A percentile compares a stretch with the other conserved stretches of the same genome.
These are phyloP conservation scores for Cygnus olor DNA, from an alignment of 2,797 vertebrate genomes.

Conservation along the genomic window DNA sequence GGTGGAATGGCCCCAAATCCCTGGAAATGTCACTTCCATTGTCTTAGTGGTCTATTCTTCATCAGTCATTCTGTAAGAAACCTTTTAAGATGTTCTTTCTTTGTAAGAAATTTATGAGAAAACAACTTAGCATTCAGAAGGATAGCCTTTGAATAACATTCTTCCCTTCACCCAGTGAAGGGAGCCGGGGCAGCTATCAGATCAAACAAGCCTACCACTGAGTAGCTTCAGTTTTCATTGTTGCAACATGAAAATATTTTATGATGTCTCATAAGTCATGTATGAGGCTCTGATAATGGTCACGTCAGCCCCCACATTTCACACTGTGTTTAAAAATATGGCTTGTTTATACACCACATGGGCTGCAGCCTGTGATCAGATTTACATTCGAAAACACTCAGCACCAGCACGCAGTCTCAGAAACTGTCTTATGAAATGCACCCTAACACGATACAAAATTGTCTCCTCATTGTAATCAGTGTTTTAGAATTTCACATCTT, in stretches of 20 bases:
- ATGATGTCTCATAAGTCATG: constrained; percentile 32
- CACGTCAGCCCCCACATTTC: constrained; percentile 32
- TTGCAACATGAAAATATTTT: constrained; percentile 38
- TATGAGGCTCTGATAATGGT: constrained; percentile 30
- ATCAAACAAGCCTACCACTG: constrained; percentile 47
- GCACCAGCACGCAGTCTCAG: background rate
- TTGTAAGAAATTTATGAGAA: background rate
- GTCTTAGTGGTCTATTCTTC: background rate
- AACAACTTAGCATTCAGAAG: background rate
- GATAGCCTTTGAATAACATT: background rate
- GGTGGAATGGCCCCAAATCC: background rate
- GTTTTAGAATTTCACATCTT: background rate
- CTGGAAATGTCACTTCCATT: background rate
- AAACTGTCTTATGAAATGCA: background rate
- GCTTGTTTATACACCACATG: constrained; percentile 32
- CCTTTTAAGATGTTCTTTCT: background rate
- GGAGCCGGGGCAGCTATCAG: background rate
- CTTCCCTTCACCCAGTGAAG: background rate
- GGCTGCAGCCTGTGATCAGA: constrained; percentile 7
- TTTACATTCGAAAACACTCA: constrained; percentile 17
- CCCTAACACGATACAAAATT: background rate
- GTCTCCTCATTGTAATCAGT: background rate
- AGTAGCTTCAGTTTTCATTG: constrained; percentile 27
- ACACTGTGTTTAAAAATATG: constrained; percentile 7
- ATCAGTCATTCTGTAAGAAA: background rate